Conservation (phyloP, 2,797 vertebrate species). For the Lithobates sylvaticus region DNA sequence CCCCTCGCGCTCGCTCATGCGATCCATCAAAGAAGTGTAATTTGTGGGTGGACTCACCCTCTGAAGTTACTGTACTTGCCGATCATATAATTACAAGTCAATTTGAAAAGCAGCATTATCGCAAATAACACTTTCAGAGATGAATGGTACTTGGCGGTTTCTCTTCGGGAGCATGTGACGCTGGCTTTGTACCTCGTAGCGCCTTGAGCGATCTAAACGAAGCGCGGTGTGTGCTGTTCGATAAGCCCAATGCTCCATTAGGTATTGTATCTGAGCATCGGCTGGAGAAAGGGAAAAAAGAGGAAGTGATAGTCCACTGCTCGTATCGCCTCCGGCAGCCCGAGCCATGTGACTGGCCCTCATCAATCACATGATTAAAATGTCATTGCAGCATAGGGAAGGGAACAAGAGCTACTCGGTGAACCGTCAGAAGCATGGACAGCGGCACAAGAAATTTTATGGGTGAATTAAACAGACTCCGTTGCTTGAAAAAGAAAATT, state of each 20-base stretch:
- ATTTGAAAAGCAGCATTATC: too few relatives aligned
- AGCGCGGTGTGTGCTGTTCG: neutral
- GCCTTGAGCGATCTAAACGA: neutral
- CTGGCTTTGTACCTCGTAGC: neutral
- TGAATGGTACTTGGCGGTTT: too few relatives aligned
- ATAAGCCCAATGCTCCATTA: neutral
- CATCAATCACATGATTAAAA: conserved; percentile 46
- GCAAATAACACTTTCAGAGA: too few relatives aligned
- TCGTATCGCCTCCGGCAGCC: neutral
- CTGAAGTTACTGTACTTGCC: too few relatives aligned
- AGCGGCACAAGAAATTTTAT: neutral
- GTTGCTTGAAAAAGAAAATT: neutral
- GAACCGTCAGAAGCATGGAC: conserved; percentile 17
- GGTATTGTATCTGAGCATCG: neutral
- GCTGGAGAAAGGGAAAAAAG: neutral
- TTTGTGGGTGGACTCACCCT: too few relatives aligned
- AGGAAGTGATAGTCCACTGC: neutral
- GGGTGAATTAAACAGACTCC: neutral
- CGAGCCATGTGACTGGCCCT: conserved; percentile 5
- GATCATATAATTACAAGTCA: too few relatives aligned
- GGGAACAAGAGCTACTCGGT: neutral
- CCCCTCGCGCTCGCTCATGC: too few relatives aligned
- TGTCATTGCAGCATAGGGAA: conserved; percentile 14
- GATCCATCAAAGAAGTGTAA: too few relatives aligned
- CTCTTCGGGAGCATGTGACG: too few relatives aligned